Evolutionary conservation across 2,888 invertebrate genomes (phyloP).

Genomic region (Tetheella fluctuosa): DNA sequence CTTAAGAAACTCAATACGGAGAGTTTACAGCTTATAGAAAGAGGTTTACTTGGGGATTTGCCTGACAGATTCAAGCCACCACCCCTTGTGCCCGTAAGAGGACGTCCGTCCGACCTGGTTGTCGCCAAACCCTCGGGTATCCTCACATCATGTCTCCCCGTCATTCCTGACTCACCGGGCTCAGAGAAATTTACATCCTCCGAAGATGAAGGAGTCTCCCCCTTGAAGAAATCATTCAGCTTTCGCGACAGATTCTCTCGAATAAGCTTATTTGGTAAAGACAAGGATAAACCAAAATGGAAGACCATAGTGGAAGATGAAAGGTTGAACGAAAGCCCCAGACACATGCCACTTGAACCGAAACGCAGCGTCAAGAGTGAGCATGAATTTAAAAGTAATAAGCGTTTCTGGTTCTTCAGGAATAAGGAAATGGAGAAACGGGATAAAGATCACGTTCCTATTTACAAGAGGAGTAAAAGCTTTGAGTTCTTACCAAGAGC

Average conservation of each 20-base stretch:
- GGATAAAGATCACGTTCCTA: constrained; percentile 46
- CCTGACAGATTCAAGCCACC: constrained; percentile 71
- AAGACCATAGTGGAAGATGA: constrained; percentile 61
- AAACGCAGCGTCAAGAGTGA: constrained; percentile 46
- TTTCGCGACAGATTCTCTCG: constrained; percentile 73
- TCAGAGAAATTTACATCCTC: constrained; percentile 50
- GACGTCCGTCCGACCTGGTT: constrained; percentile 64
- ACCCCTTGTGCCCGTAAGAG: constrained; percentile 55
- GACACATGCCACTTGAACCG: constrained; percentile 23
- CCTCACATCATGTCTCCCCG: constrained; percentile 68
- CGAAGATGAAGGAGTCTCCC: constrained; percentile 61
- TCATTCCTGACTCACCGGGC: constrained; percentile 59
- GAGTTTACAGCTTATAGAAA: constrained; percentile 68
- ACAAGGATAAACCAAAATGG: constrained; percentile 62
- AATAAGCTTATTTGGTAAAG: constrained; percentile 67
- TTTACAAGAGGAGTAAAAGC: constrained; percentile 74
- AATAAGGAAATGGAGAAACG: constrained; percentile 64
- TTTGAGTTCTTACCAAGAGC: constrained; percentile 75
- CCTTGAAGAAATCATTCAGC: constrained; percentile 74
- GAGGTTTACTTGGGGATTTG: constrained; percentile 72
- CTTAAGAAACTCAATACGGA: constrained; percentile 72
- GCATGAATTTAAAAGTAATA: constrained; percentile 62
- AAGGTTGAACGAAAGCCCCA: constrained; percentile 27
- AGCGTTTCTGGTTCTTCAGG: constrained; percentile 75
- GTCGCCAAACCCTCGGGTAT: constrained; percentile 76